phyloP scores from a whole-genome alignment of 37 sponge, comb jelly and placozoan genomes.

The Bolinopsis microptera region DNA sequence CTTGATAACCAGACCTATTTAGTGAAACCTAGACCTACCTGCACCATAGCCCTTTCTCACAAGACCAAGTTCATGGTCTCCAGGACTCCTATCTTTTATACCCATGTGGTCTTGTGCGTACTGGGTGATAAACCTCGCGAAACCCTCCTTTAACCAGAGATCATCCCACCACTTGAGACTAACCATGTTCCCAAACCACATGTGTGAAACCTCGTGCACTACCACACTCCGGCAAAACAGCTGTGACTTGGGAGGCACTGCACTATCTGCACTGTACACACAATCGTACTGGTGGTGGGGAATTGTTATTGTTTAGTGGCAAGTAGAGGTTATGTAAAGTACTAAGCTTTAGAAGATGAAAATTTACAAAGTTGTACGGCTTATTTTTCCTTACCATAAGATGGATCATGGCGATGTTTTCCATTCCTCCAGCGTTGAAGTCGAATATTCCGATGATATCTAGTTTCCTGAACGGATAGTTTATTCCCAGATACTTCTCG shows the following conservation, averaged over 20 bases:
- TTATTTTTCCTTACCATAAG: neutral
- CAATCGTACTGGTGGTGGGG: constrained; percentile 33
- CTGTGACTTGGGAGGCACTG: neutral
- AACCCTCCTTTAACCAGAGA: constrained; percentile 12
- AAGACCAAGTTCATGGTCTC: neutral
- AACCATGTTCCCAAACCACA: constrained; percentile 42
- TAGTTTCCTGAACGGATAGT: neutral
- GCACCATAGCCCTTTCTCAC: neutral
- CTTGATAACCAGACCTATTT: too few species aligned
- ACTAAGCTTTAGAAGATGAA: neutral
- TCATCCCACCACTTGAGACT: constrained; percentile 18
- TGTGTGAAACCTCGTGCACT: constrained; percentile 12
- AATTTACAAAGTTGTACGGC: neutral
- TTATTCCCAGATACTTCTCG: neutral
- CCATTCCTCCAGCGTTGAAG: constrained; percentile 19
- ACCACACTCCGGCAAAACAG: neutral
- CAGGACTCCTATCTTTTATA: neutral
- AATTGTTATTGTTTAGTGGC: too few species aligned
- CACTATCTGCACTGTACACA: neutral
- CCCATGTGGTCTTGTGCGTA: constrained; percentile 13
- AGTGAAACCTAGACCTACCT: neutral
- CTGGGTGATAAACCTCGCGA: neutral
- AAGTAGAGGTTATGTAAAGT: neutral
- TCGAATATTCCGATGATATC: constrained; percentile 2
- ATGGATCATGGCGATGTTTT: constrained; percentile 11